Percentiles rank a stretch among this genome's conserved stretches.
Evolutionary conservation across 2,113 vertebrate genomes (phyloP).

Genomic region (Indicator maculatus): DNA sequence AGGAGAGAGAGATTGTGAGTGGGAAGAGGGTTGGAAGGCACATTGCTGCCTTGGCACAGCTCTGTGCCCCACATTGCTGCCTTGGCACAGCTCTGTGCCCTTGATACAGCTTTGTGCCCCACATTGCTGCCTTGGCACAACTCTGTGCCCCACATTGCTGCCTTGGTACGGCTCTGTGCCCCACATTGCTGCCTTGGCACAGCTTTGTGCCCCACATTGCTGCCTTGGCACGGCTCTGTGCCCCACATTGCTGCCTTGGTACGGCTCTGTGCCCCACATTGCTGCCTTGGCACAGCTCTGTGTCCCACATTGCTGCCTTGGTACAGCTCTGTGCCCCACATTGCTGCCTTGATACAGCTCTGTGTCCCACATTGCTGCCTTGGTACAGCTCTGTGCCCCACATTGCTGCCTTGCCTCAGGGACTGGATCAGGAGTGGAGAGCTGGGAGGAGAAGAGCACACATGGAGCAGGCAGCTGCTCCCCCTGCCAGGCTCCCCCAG

Average conservation of each 20-base stretch:
- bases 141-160: no score
- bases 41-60: background rate
- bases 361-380: background rate
- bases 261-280: background rate
- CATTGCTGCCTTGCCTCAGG: background rate
- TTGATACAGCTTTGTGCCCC: background rate
- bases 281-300: background rate
- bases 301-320: no score
- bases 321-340: background rate
- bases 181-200: background rate
- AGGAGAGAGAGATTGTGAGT: rapidly evolving
- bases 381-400: background rate
- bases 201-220: background rate
- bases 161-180: background rate
- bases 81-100: background rate
- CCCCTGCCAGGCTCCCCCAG: background rate
- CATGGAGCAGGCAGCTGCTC: slow-evolving; percentile 23
- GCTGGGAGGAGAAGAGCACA: background rate
- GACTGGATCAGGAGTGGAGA: background rate
- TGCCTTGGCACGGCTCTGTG: background rate
- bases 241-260: background rate
- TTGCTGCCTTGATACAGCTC: background rate
- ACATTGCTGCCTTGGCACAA: background rate
- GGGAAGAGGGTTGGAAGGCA: background rate
- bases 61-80: background rate